These are phyloP conservation scores for Columba guinea DNA, from an alignment of 2,797 vertebrate genomes.

Conservation along the genomic window DNA sequence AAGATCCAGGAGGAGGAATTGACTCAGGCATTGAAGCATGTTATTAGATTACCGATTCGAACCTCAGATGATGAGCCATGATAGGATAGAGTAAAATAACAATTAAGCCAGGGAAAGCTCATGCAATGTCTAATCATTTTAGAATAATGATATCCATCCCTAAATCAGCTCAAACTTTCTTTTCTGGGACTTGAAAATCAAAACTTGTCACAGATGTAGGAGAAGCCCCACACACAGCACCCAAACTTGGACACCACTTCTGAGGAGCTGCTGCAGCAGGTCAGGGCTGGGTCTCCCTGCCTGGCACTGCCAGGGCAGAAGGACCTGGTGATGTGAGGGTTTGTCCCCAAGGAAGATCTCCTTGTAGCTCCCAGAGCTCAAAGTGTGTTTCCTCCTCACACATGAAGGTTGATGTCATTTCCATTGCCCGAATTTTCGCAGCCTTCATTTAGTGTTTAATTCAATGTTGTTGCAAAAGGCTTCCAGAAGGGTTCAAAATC, in stretches of 20 bases:
- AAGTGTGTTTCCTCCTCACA: neutral
- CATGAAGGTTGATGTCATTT: neutral
- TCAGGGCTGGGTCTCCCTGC: neutral
- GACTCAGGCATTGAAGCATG: neutral
- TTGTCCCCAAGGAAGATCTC: neutral
- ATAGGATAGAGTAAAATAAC: neutral
- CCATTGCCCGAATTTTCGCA: neutral
- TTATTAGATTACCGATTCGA: slow-evolving; percentile 13
- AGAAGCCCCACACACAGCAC: neutral
- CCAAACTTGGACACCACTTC: neutral
- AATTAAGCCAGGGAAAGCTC: neutral
- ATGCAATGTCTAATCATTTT: neutral
- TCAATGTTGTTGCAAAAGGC: neutral
- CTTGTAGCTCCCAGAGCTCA: neutral
- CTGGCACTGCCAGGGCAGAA: neutral
- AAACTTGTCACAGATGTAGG: neutral
- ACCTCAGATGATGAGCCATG: neutral
- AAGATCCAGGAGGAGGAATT: neutral
- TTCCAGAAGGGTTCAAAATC: neutral
- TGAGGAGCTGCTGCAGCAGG: neutral
- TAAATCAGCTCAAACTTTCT: neutral
- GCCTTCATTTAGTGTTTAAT: neutral
- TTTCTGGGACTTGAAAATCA: neutral
- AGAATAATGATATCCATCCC: neutral
- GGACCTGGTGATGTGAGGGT: rapidly evolving